Conservation (phyloP, 2,797 vertebrate genomes). For the Melanotaenia boesemani region DNA sequence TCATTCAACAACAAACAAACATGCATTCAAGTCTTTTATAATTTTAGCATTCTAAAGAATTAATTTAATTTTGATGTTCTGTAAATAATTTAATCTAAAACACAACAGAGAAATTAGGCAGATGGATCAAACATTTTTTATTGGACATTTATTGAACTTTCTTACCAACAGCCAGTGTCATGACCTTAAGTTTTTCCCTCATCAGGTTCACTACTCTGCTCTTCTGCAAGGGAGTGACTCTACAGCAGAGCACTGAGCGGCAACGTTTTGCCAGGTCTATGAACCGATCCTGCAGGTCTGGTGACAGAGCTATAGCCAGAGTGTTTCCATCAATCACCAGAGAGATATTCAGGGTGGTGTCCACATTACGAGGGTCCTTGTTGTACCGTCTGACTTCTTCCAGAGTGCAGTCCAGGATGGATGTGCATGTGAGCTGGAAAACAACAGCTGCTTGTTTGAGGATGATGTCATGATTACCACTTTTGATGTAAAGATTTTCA, state of each 20-base stretch:
- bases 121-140: neutral
- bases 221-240: constrained; percentile 92
- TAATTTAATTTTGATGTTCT: neutral
- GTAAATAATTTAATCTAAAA: no score
- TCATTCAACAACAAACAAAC: neutral
- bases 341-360: constrained; percentile 75
- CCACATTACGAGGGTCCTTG: constrained; percentile 45
- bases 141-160: neutral
- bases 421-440: constrained; percentile 87
- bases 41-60: neutral
- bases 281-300: constrained; percentile 86
- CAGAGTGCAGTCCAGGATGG: constrained; percentile 87
- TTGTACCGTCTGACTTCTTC: constrained; percentile 86
- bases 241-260: constrained; percentile 90
- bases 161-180: constrained; percentile 94
- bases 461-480: neutral
- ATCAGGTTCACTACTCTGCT: constrained; percentile 89
- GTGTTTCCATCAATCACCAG: constrained; percentile 91
- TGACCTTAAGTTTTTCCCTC: constrained; percentile 84
- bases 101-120: neutral
- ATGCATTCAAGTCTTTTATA: no score
- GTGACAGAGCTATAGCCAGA: constrained; percentile 83
- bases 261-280: constrained; percentile 85
- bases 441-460: constrained; percentile 19
- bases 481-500: neutral